Percentiles rank a stretch among this genome's conserved stretches.
phyloP scores from a whole-genome alignment of 2,797 vertebrate species.

The Xenops minutus region DNA sequence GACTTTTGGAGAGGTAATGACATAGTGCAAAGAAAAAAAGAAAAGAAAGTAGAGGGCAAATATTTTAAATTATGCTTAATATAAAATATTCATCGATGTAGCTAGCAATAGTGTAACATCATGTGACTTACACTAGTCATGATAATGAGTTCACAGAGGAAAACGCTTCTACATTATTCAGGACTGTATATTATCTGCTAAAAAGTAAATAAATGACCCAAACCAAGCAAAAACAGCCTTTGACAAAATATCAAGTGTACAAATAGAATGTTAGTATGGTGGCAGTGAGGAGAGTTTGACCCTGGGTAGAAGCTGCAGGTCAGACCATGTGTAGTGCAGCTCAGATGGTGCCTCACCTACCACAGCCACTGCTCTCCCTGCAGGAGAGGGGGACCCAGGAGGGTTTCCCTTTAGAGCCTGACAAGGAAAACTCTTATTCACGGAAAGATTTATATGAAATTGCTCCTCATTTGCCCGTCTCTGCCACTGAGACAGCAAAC shows the following conservation, averaged over 20 bases:
- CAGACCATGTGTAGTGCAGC: accelerated
- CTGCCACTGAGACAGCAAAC: background rate
- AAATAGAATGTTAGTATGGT: background rate
- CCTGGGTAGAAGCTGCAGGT: accelerated
- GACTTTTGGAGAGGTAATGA: constrained; percentile 16
- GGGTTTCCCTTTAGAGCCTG: background rate
- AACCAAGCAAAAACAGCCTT: background rate
- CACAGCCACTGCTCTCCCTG: background rate
- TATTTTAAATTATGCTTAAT: background rate
- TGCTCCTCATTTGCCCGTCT: background rate
- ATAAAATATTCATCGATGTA: background rate
- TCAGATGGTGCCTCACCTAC: accelerated
- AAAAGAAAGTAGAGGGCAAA: background rate
- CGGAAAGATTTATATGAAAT: background rate
- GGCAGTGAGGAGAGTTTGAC: background rate
- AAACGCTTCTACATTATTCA: background rate
- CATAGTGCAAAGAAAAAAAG: constrained; percentile 13
- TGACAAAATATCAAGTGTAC: background rate
- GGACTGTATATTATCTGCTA: background rate
- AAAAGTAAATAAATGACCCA: background rate
- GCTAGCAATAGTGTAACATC: background rate
- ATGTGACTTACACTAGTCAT: background rate
- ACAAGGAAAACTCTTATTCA: background rate
- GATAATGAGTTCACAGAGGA: background rate
- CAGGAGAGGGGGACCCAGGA: background rate